A percentile compares a stretch with the other conserved stretches of the same genome.
Conservation (phyloP, 2,113 vertebrate genomes). For the Fregetta grallaria region DNA sequence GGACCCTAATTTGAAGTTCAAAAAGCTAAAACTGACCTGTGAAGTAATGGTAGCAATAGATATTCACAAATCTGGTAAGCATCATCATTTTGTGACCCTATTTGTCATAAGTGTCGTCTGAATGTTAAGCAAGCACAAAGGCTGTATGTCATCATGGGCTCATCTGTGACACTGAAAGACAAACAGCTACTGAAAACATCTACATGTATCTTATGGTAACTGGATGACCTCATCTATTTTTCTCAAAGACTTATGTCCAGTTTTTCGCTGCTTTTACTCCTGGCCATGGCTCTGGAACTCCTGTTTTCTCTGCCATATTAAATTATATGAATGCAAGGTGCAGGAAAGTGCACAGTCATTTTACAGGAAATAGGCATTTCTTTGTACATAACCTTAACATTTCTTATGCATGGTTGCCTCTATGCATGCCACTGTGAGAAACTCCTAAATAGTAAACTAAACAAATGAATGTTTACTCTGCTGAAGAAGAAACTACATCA, state of each 20-base stretch:
- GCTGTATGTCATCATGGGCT: not conserved
- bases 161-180: not conserved
- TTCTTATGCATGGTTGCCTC: not conserved
- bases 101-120: not conserved
- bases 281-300: not conserved
- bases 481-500: not conserved
- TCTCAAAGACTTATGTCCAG: not conserved
- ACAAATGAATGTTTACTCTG: not conserved
- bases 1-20: not conserved
- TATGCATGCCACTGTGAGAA: not conserved
- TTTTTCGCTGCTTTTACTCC: not conserved
- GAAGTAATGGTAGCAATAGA: slow-evolving; percentile 29
- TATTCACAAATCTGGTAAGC: slow-evolving; percentile 7
- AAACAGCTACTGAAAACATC: not conserved
- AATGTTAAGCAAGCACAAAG: not conserved
- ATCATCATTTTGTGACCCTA: not conserved
- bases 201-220: not conserved
- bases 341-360: not conserved
- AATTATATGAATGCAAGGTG: not conserved
- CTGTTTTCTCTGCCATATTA: not conserved
- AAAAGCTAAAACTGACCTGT: slow-evolving; percentile 15
- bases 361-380: not conserved
- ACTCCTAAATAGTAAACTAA: not conserved
- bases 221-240: not conserved
- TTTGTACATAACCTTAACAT: not conserved